A percentile compares a stretch with the other conserved stretches of the same genome.
phyloP scores from a whole-genome alignment of 2,888 invertebrate species.

The Cataglyphis livida region DNA sequence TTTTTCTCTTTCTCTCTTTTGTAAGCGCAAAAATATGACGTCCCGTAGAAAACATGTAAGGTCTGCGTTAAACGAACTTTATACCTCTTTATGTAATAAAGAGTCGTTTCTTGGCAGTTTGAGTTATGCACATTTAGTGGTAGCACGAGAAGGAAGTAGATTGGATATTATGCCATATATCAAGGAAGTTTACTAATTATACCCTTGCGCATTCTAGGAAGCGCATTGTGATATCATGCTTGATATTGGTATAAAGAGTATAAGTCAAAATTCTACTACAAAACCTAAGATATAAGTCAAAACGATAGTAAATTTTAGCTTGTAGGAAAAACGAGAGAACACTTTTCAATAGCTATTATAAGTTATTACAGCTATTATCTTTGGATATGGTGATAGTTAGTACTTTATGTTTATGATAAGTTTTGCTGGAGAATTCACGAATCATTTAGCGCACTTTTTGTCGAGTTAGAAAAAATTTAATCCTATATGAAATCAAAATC shows the following conservation, averaged over 20 bases:
- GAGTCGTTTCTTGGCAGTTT: conserved; percentile 36
- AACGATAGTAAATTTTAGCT: not conserved
- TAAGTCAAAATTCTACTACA: conserved; percentile 32
- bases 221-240: conserved; percentile 47
- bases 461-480: not conserved
- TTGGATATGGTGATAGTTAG: not conserved
- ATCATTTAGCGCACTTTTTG: not conserved
- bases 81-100: conserved; percentile 11
- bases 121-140: conserved; percentile 45
- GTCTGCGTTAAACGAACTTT: conserved; percentile 11
- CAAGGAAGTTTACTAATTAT: conserved; percentile 49
- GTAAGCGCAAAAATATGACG: not conserved
- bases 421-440: not conserved
- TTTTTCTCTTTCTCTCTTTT: not conserved
- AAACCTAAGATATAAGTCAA: conserved; percentile 7
- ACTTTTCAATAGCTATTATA: not conserved
- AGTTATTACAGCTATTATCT: not conserved
- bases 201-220: conserved; percentile 42
- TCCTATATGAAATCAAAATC: not conserved
- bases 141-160: conserved; percentile 40
- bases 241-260: conserved; percentile 17
- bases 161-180: conserved; percentile 47
- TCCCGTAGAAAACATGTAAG: not conserved
- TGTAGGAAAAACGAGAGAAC: not conserved
- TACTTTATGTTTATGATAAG: not conserved